A percentile compares a stretch with the other conserved stretches of the same genome.
phyloP scores from a whole-genome alignment of 2,888 invertebrate species.

The Diplolepis rosae region DNA sequence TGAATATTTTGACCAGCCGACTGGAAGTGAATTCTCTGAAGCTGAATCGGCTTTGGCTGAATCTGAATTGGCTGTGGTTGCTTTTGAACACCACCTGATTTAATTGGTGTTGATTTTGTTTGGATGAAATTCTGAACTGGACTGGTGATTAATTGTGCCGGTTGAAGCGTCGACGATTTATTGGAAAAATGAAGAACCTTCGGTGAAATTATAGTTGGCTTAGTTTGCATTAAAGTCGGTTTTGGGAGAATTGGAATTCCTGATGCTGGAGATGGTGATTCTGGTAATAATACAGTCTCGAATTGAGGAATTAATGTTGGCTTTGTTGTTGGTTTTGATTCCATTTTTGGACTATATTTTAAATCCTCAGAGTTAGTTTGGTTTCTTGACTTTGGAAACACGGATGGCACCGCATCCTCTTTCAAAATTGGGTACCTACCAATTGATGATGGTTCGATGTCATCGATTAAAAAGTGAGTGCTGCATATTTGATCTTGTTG shows the following conservation, averaged over 20 bases:
- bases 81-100: not conserved
- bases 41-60: not conserved
- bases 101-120: not conserved
- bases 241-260: not conserved
- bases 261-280: not conserved
- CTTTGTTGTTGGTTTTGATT: not conserved
- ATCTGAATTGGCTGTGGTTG: not conserved
- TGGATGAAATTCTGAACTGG: not conserved
- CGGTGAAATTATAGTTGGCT: not conserved
- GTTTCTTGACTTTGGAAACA: constrained; percentile 43
- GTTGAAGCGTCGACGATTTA: not conserved
- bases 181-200: not conserved
- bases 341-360: not conserved
- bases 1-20: not conserved
- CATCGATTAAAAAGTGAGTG: constrained; percentile 45
- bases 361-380: not conserved
- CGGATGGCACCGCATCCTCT: constrained; percentile 48
- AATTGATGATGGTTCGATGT: constrained; percentile 34
- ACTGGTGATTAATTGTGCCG: not conserved
- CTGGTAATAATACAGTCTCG: constrained; percentile 4
- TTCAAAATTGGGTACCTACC: constrained; percentile 41
- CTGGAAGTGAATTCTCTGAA: not conserved
- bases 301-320: not conserved
- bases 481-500: constrained; percentile 47
- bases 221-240: not conserved